phyloP scores from a whole-genome alignment of 2,888 invertebrate species.

The Fragum fragum region DNA sequence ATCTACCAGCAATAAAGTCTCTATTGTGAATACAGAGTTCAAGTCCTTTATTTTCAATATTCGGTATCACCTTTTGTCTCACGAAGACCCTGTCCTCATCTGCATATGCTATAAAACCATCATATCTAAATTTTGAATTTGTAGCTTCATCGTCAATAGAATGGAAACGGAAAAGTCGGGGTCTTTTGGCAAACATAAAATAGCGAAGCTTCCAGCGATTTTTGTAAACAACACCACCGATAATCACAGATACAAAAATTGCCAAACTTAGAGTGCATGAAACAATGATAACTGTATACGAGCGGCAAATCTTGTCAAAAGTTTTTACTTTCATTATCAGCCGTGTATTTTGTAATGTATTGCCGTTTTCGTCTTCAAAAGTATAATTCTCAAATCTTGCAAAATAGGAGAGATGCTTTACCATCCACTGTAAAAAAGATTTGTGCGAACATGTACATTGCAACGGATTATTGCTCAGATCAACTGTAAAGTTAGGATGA shows the following conservation, averaged over 20 bases:
- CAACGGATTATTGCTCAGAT: slow-evolving; percentile 42
- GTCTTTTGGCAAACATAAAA: slow-evolving; percentile 42
- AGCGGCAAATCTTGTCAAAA: background rate
- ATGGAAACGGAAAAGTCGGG: slow-evolving; percentile 30
- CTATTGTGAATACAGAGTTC: slow-evolving; percentile 66
- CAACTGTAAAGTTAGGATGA: background rate
- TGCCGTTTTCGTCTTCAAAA: slow-evolving; percentile 10
- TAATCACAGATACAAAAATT: slow-evolving; percentile 25
- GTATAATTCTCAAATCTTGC: slow-evolving; percentile 20
- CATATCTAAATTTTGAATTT: slow-evolving; percentile 42
- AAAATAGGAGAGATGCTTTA: slow-evolving; percentile 13
- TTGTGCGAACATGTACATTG: slow-evolving; percentile 13
- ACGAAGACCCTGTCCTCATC: slow-evolving; percentile 45
- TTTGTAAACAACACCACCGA: slow-evolving; percentile 44
- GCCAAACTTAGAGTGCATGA: background rate
- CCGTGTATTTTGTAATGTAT: background rate
- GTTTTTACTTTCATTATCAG: background rate
- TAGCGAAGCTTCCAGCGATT: slow-evolving; percentile 64
- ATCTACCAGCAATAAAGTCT: slow-evolving; percentile 66
- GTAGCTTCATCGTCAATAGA: background rate
- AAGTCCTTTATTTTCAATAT: slow-evolving; percentile 43
- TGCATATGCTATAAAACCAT: slow-evolving; percentile 67
- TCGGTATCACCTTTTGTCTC: slow-evolving; percentile 16
- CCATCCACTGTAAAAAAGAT: slow-evolving; percentile 39
- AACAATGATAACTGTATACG: slow-evolving; percentile 8